Percentiles rank a stretch among this genome's conserved stretches.
phyloP scores from a whole-genome alignment of 2,113 vertebrate species.

The Tetraodon nigroviridis region DNA sequence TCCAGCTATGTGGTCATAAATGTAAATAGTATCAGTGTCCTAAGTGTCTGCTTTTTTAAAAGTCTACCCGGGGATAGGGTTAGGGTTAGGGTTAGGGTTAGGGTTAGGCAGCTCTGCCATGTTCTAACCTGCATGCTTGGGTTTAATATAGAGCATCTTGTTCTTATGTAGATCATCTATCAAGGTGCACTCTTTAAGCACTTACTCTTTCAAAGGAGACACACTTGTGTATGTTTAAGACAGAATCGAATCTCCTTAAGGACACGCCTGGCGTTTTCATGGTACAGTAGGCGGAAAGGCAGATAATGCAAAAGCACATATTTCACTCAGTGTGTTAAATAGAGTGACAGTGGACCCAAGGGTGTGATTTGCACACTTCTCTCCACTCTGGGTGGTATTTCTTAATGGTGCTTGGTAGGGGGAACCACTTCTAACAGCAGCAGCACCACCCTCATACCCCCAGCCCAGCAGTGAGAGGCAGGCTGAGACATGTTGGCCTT shows the following conservation, averaged over 20 bases:
- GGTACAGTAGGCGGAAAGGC: slow-evolving; percentile 24
- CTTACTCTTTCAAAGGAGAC: slow-evolving; percentile 40
- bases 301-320: slow-evolving; percentile 25
- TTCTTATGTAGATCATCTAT: slow-evolving; percentile 14
- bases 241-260: slow-evolving; percentile 26
- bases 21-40: too few relatives aligned
- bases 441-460: not conserved
- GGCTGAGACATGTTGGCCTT: slow-evolving; percentile 59
- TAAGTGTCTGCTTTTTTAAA: too few relatives aligned
- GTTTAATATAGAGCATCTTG: not conserved
- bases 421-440: too few relatives aligned
- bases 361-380: slow-evolving; percentile 38
- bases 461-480: slow-evolving; percentile 37
- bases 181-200: slow-evolving; percentile 18
- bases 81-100: too few relatives aligned
- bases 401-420: slow-evolving; percentile 30
- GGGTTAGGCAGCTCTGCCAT: too few relatives aligned
- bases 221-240: slow-evolving; percentile 36
- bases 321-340: slow-evolving; percentile 43
- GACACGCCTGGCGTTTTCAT: slow-evolving; percentile 2
- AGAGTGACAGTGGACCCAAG: slow-evolving; percentile 46
- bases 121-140: not conserved
- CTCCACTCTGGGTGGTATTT: slow-evolving; percentile 67
- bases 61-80: too few relatives aligned
- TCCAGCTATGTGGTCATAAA: too few relatives aligned